Percentiles rank a stretch among this genome's conserved stretches.
Conservation (phyloP, 1,140 invertebrate genomes). For the Agrypnia vestita region DNA sequence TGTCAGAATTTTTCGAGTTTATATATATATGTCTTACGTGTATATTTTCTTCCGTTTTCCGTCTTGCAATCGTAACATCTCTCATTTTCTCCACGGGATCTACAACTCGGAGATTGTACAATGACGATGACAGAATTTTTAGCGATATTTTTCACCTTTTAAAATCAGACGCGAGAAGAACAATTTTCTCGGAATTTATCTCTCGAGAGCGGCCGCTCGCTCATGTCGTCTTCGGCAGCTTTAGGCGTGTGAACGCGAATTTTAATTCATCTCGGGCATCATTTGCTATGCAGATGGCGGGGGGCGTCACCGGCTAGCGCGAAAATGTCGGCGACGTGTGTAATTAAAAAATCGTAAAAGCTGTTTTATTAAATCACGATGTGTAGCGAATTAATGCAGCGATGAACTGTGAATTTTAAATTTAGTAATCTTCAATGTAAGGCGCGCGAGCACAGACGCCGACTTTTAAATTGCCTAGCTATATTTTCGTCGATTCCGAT, state of each 20-base stretch:
- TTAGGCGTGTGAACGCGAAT: slow-evolving; percentile 5
- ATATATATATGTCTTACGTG: too few relatives aligned
- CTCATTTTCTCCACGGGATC: too few relatives aligned
- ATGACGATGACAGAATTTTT: too few relatives aligned
- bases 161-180: too few relatives aligned
- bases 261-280: not conserved
- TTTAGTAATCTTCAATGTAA: not conserved
- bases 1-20: too few relatives aligned
- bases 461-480: too few relatives aligned
- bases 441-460: not conserved
- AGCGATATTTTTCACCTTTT: too few relatives aligned
- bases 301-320: not conserved
- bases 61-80: too few relatives aligned
- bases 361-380: slow-evolving; percentile 28
- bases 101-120: too few relatives aligned
- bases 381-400: not conserved
- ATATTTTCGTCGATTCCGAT: too few relatives aligned
- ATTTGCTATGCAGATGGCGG: slow-evolving; percentile 26
- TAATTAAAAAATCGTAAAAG: slow-evolving; percentile 24
- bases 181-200: too few relatives aligned
- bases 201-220: not conserved
- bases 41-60: too few relatives aligned
- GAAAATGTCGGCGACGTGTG: slow-evolving; percentile 6
- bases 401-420: slow-evolving; percentile 31
- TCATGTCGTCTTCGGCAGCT: not conserved